phyloP scores from a whole-genome alignment of 2,113 vertebrate species.

The Anser cygnoides region DNA sequence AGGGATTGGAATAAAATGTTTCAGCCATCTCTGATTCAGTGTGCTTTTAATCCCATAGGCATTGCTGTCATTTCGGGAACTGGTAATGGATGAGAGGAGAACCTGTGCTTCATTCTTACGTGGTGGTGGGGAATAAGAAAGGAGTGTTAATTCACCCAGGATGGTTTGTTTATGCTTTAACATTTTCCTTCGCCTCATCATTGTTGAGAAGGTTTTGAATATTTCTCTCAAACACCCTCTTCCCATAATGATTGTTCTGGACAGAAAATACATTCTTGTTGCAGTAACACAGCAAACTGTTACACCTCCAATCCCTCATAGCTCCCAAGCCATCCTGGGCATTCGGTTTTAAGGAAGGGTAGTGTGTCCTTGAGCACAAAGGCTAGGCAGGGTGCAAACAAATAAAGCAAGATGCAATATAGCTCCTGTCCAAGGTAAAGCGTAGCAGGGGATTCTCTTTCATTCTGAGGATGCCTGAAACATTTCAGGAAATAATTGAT shows the following conservation, averaged over 20 bases:
- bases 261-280: background rate
- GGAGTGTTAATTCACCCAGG: background rate
- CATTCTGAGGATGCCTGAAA: background rate
- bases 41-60: background rate
- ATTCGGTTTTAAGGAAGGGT: background rate
- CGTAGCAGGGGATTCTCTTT: background rate
- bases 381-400: background rate
- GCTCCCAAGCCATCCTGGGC: background rate
- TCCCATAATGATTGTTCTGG: background rate
- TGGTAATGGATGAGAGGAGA: background rate
- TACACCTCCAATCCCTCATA: background rate
- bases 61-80: background rate
- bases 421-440: background rate
- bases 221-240: background rate
- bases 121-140: background rate
- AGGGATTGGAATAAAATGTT: background rate
- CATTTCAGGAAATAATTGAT: background rate
- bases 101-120: background rate
- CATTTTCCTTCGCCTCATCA: slow-evolving; percentile 12
- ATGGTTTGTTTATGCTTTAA: background rate
- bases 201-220: background rate
- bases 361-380: background rate
- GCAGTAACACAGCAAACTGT: background rate
- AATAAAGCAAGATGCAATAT: background rate
- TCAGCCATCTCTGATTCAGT: background rate